A percentile compares a stretch with the other conserved stretches of the same genome.
Conservation (phyloP, 64 coral and sea anemone species). For the Montipora capricornis region DNA sequence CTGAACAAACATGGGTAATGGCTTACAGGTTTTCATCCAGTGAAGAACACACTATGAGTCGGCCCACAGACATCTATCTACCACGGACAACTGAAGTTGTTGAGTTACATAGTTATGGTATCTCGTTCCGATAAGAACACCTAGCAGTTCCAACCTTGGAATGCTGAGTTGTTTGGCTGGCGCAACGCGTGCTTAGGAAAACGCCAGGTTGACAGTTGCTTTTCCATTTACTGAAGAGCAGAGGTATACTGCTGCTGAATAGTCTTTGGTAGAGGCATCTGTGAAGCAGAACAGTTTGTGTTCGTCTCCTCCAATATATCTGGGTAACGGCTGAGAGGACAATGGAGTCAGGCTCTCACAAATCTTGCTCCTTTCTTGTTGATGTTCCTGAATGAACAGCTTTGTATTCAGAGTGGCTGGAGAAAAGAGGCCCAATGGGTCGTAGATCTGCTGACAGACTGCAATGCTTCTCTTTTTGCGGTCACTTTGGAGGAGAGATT, state of each 20-base stretch:
- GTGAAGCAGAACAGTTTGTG: constrained; percentile 55
- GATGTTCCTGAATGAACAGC: constrained; percentile 44
- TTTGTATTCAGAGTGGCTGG: constrained; percentile 47
- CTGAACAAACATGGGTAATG: background rate
- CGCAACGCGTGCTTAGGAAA: constrained; percentile 34
- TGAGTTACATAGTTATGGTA: background rate
- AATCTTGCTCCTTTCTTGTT: constrained; percentile 19
- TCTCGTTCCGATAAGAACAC: background rate
- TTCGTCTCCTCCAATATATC: constrained; percentile 22
- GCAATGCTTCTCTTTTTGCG: constrained; percentile 33
- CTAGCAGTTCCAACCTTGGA: background rate
- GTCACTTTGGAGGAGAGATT: background rate
- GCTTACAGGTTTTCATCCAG: constrained; percentile 41
- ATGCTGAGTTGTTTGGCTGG: constrained; percentile 25
- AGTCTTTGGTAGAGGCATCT: constrained; percentile 38
- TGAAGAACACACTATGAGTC: constrained; percentile 4
- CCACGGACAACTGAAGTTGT: background rate
- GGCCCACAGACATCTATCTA: background rate
- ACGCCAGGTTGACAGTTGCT: constrained; percentile 13
- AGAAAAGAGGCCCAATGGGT: constrained; percentile 43
- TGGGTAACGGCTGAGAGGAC: background rate
- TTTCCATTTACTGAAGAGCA: background rate
- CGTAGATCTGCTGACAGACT: constrained; percentile 43
- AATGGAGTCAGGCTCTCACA: background rate
- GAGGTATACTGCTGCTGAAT: constrained; percentile 30